These are phyloP conservation scores for Anodontia alba DNA, from an alignment of 2,888 invertebrate species.

Conservation along the genomic window DNA sequence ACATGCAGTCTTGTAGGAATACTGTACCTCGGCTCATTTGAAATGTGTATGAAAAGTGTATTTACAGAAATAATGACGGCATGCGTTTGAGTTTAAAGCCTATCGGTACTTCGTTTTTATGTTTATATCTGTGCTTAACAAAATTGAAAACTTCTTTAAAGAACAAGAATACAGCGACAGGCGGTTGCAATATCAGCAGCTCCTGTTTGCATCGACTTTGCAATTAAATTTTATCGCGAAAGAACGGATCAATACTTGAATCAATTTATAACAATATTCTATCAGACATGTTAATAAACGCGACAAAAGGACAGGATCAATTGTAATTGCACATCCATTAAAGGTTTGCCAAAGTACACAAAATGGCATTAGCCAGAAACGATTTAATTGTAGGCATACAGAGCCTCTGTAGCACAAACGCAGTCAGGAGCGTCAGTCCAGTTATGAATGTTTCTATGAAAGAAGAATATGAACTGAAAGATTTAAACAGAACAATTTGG, in stretches of 20 bases:
- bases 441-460: constrained; percentile 21
- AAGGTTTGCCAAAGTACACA: neutral
- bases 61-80: too few species aligned
- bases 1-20: too few species aligned
- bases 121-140: too few species aligned
- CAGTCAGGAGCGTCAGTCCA: constrained; percentile 37
- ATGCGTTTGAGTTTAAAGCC: too few species aligned
- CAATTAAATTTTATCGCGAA: neutral
- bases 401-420: constrained; percentile 6
- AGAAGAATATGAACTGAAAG: constrained; percentile 41
- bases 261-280: constrained; percentile 1
- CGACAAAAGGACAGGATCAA: neutral
- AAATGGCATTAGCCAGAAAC: constrained; percentile 12
- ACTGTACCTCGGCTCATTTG: too few species aligned
- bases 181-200: neutral
- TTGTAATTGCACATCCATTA: constrained; percentile 4
- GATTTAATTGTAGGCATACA: constrained; percentile 20
- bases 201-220: neutral
- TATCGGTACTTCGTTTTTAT: too few species aligned
- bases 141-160: too few species aligned
- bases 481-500: neutral
- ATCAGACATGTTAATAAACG: neutral
- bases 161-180: too few species aligned
- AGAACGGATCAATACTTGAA: neutral
- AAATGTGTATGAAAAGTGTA: too few species aligned